Percentiles rank a stretch among this genome's conserved stretches.
Evolutionary conservation across 2,113 vertebrate genomes (phyloP).

Genomic region (Crotalus tigris): DNA sequence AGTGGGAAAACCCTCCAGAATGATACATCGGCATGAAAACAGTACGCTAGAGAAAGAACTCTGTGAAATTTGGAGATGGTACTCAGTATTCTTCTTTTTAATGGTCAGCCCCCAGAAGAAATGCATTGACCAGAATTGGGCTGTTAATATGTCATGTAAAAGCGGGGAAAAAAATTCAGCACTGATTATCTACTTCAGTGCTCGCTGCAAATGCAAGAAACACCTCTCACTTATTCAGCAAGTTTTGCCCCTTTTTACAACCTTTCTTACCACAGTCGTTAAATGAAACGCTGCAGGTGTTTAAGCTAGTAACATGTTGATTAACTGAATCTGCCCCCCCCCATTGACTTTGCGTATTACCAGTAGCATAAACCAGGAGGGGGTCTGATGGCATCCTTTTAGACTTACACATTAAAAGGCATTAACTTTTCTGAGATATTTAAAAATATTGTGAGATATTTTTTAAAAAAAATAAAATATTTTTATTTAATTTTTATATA

Average conservation of each 20-base stretch:
- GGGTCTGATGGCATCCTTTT: neutral
- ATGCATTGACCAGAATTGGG: neutral
- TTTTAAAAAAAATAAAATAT: neutral
- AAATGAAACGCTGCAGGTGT: neutral
- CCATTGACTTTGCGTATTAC: neutral
- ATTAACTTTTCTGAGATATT: neutral
- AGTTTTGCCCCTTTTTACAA: neutral
- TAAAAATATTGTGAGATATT: neutral
- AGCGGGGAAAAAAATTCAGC: too few species aligned
- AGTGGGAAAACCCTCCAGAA: neutral
- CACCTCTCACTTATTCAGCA: neutral
- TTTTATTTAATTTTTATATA: neutral
- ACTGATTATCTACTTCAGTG: neutral
- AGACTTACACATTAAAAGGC: neutral
- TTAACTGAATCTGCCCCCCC: neutral
- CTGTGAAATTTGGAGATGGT: neutral
- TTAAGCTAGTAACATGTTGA: neutral
- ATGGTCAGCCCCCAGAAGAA: neutral
- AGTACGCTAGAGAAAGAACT: neutral
- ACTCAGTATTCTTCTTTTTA: neutral
- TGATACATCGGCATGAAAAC: neutral
- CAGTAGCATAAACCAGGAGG: neutral
- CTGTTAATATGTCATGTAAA: neutral
- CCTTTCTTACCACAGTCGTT: neutral
- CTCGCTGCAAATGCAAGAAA: neutral